These are phyloP conservation scores for Centruroides sculpturatus DNA, from an alignment of 1,140 invertebrate species.

Conservation along the genomic window DNA sequence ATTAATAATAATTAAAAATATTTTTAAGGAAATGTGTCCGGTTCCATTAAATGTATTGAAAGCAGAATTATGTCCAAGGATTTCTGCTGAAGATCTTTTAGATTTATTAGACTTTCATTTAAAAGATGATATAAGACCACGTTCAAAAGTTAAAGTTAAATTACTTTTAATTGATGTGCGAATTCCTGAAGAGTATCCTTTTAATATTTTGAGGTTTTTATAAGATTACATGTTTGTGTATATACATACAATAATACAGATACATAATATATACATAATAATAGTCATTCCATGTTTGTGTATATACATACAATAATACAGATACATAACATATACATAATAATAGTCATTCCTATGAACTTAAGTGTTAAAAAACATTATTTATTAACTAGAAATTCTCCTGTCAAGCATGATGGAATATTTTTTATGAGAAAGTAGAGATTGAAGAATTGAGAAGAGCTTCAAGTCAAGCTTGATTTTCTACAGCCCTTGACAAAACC, in stretches of 20 bases:
- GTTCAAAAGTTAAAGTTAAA: constrained; percentile 33
- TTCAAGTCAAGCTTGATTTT: too few relatives aligned
- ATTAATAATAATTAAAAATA: not conserved
- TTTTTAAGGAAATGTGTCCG: constrained; percentile 49
- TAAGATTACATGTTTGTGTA: not conserved
- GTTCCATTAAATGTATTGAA: constrained; percentile 50
- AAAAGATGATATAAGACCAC: constrained; percentile 41
- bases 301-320: not conserved
- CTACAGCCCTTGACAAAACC: too few relatives aligned
- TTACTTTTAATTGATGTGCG: constrained; percentile 63
- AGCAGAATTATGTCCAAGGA: constrained; percentile 57
- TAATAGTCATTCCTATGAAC: too few relatives aligned
- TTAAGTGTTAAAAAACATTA: too few relatives aligned
- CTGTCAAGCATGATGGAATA: too few relatives aligned
- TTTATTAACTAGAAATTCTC: too few relatives aligned
- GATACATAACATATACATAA: not conserved
- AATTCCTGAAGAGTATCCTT: constrained; percentile 49
- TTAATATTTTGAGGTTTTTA: not conserved
- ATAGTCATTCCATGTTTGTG: not conserved
- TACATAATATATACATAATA: not conserved
- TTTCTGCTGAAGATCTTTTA: constrained; percentile 70
- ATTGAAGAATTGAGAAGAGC: too few relatives aligned
- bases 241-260: not conserved
- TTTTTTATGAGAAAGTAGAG: too few relatives aligned
- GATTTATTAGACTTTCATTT: constrained; percentile 36